Evolutionary conservation across 1,140 invertebrate genomes (phyloP).

Genomic region (Zaprionus kolodkinae): DNA sequence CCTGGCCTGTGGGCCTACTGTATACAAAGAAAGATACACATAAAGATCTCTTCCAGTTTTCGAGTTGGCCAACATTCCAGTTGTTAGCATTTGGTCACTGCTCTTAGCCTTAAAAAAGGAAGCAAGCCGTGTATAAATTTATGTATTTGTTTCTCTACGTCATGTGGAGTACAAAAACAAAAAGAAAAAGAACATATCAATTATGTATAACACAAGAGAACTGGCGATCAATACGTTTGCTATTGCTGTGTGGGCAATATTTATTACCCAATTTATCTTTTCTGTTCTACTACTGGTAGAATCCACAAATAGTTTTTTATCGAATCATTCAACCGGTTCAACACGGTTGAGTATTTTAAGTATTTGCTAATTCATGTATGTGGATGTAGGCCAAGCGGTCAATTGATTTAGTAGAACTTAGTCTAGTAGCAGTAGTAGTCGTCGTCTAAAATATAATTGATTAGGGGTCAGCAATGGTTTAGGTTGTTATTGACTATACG

Average conservation of each 20-base stretch:
- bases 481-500: neutral
- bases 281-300: conserved; percentile 2
- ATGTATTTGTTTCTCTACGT: conserved; percentile 23
- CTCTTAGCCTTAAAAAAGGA: neutral
- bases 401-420: neutral
- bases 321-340: conserved; percentile 15
- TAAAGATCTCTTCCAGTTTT: neutral
- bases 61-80: conserved; percentile 4
- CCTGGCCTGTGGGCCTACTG: neutral
- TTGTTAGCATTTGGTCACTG: conserved; percentile 12
- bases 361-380: conserved; percentile 14
- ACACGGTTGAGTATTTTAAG: neutral
- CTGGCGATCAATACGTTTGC: neutral
- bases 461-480: neutral
- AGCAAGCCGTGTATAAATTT: conserved; percentile 14
- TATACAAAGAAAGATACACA: neutral
- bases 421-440: too few species aligned
- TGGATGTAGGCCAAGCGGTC: conserved; percentile 12
- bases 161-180: conserved; percentile 1
- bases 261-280: conserved; percentile 30
- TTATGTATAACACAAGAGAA: neutral
- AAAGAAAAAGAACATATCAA: neutral
- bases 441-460: neutral
- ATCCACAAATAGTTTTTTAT: conserved; percentile 19
- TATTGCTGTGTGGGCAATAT: conserved; percentile 23